phyloP scores from a whole-genome alignment of 1,140 invertebrate species.

The Drosophila subobscura region DNA sequence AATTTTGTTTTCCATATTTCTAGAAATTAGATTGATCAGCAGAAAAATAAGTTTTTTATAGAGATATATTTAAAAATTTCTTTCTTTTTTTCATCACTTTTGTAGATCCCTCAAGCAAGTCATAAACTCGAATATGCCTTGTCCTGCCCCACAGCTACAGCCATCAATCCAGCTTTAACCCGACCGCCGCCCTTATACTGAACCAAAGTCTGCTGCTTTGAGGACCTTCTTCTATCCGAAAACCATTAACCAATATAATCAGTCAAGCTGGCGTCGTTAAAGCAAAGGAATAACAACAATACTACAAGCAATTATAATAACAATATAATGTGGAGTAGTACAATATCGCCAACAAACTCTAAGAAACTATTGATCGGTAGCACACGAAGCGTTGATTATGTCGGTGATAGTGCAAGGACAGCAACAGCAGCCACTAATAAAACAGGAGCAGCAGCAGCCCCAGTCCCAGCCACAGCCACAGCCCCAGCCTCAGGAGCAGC shows the following conservation, averaged over 20 bases:
- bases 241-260: conserved; percentile 23
- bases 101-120: background rate
- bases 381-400: conserved; percentile 83
- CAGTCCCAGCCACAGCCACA: conserved; percentile 39
- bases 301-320: conserved; percentile 75
- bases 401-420: conserved; percentile 79
- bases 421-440: conserved; percentile 54
- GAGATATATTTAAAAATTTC: too few relatives aligned
- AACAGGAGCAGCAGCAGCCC: conserved; percentile 58
- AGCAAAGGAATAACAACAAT: conserved; percentile 59
- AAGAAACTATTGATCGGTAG: conserved; percentile 83
- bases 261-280: conserved; percentile 75
- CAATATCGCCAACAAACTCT: conserved; percentile 83
- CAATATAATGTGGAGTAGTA: conserved; percentile 83
- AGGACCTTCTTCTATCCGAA: conserved; percentile 11
- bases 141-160: conserved; percentile 1
- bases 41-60: background rate
- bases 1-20: background rate
- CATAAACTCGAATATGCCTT: conserved; percentile 11
- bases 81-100: conserved; percentile 28
- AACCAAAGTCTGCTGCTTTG: conserved; percentile 1
- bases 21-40: too few relatives aligned
- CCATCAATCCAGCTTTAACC: conserved; percentile 1
- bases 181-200: background rate
- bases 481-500: conserved; percentile 13